phyloP scores from a whole-genome alignment of 2,888 invertebrate species.

The Lydus trimaculatus region DNA sequence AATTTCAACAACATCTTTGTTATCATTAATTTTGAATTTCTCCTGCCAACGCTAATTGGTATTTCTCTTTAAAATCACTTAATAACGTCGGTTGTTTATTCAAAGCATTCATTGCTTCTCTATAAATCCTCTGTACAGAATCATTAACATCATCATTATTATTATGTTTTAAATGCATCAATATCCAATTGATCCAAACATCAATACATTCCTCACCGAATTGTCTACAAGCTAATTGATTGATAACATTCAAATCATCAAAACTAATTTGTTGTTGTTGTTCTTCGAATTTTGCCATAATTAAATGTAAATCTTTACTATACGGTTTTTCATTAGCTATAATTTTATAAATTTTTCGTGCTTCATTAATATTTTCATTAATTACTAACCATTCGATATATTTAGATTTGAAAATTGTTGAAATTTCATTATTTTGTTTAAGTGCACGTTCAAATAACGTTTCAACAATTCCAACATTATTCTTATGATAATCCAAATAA shows the following conservation, averaged over 20 bases:
- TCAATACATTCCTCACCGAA: background rate
- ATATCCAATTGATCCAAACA: background rate
- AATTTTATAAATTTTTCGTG: background rate
- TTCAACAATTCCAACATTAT: background rate
- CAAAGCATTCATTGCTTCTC: background rate
- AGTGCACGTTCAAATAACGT: background rate
- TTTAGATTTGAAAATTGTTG: background rate
- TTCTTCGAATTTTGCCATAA: background rate
- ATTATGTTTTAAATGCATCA: background rate
- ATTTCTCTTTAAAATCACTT: background rate
- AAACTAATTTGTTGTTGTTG: background rate
- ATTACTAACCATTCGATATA: background rate
- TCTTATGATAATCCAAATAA: background rate
- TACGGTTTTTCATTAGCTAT: background rate
- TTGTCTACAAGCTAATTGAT: conserved; percentile 3
- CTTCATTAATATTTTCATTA: background rate
- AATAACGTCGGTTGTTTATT: background rate
- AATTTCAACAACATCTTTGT: background rate
- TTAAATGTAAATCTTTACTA: background rate
- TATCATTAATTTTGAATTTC: background rate
- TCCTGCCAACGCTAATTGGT: conserved; percentile 1
- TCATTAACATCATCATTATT: conserved; percentile 1
- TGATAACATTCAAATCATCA: background rate
- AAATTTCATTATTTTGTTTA: background rate
- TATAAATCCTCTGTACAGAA: background rate